A percentile compares a stretch with the other conserved stretches of the same genome.
These are phyloP conservation scores for Scaptomyza flava DNA, from an alignment of 2,888 invertebrate genomes.

Conservation along the genomic window DNA sequence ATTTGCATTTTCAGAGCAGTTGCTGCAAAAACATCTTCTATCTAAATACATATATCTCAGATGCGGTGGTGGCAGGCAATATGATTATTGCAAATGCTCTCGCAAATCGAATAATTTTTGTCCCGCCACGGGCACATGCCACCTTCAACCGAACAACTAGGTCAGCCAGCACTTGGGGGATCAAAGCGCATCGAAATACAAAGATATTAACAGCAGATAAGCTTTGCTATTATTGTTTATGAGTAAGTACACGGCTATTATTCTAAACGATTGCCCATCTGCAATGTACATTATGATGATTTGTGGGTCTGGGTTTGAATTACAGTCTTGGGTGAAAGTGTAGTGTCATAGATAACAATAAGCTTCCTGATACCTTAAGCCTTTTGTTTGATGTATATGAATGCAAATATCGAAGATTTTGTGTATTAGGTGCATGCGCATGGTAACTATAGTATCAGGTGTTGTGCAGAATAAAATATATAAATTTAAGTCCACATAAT, in stretches of 20 bases:
- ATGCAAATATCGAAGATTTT: neutral
- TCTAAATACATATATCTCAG: neutral
- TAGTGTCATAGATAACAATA: neutral
- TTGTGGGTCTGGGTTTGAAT: neutral
- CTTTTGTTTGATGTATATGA: neutral
- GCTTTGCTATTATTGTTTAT: conserved; percentile 17
- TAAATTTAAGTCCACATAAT: neutral
- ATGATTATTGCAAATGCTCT: conserved; percentile 63
- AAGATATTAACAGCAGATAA: conserved; percentile 5
- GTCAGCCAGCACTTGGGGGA: conserved; percentile 53
- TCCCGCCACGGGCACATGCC: conserved; percentile 26
- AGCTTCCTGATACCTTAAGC: neutral
- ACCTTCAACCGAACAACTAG: conserved; percentile 45
- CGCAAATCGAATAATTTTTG: conserved; percentile 58
- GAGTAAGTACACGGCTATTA: neutral
- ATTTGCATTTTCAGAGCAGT: conserved; percentile 28
- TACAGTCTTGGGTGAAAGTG: neutral
- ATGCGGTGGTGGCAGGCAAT: conserved; percentile 29
- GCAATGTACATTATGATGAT: neutral
- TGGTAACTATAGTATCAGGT: neutral
- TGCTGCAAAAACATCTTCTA: conserved; percentile 13
- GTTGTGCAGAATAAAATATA: neutral
- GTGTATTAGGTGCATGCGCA: neutral
- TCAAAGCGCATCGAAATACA: conserved; percentile 13
- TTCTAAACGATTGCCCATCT: conserved; percentile 2